Evolutionary conservation across 2,888 invertebrate species (phyloP).

Genomic region (Trisateles emortualis): DNA sequence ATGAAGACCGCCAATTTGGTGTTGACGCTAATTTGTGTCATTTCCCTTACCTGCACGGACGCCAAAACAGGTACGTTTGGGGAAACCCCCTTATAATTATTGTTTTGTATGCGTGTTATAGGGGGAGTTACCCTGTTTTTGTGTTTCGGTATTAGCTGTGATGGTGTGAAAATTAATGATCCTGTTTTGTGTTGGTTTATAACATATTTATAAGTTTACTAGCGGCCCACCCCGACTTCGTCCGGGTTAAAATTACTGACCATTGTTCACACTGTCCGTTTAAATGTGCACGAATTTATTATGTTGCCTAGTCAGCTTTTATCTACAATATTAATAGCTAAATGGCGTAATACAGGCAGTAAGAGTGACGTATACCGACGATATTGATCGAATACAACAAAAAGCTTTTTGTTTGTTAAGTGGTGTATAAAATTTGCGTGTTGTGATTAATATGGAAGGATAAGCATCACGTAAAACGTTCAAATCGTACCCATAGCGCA

Average conservation of each 20-base stretch:
- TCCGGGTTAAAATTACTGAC: constrained; percentile 60
- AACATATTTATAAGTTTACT: too few species aligned
- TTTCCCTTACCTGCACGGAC: constrained; percentile 80
- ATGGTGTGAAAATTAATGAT: too few species aligned
- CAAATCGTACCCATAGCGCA: too few species aligned
- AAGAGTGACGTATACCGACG: background rate
- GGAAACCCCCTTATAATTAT: background rate
- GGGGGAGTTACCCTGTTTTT: background rate
- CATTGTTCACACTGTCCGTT: constrained; percentile 55
- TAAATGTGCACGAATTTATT: constrained; percentile 13
- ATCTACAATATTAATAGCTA: constrained; percentile 19
- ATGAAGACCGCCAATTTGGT: constrained; percentile 79
- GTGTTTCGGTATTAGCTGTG: too few species aligned
- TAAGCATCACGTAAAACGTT: background rate
- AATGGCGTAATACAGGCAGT: constrained; percentile 7
- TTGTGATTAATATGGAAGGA: background rate
- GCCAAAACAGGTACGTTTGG: constrained; percentile 80
- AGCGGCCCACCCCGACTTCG: too few species aligned
- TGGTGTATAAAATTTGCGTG: background rate
- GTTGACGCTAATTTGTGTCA: constrained; percentile 78
- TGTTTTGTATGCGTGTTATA: background rate
- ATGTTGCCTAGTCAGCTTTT: constrained; percentile 22
- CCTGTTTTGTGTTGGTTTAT: too few species aligned
- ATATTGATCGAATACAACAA: constrained; percentile 2
- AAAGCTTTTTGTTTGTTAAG: constrained; percentile 1